A percentile compares a stretch with the other conserved stretches of the same genome.
phyloP scores from a whole-genome alignment of 2,113 vertebrate genomes.

The Ptyas mucosa region DNA sequence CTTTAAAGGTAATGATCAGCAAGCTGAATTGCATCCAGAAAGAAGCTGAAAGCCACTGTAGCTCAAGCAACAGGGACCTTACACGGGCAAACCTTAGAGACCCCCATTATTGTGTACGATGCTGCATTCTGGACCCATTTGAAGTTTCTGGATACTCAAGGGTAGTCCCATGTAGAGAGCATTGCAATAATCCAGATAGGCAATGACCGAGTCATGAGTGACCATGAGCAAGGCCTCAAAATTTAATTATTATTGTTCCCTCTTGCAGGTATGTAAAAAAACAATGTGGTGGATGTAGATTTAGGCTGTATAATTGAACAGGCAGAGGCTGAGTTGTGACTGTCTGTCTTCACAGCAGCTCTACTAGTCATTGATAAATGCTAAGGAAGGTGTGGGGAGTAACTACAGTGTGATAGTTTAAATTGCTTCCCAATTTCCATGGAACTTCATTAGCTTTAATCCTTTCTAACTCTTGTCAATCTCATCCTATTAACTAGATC shows the following conservation, averaged over 20 bases:
- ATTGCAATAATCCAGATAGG: background rate
- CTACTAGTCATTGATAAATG: background rate
- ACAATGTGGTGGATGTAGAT: background rate
- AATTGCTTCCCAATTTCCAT: background rate
- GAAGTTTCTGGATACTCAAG: background rate
- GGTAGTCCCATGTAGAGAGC: background rate
- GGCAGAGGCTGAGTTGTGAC: background rate
- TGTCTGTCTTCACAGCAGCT: background rate
- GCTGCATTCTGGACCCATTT: background rate
- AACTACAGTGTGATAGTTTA: background rate
- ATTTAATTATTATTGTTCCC: background rate
- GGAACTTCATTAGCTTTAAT: background rate
- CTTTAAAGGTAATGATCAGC: background rate
- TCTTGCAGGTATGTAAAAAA: background rate
- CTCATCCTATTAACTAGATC: background rate
- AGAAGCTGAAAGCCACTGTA: background rate
- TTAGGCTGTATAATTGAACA: background rate
- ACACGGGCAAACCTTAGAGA: background rate
- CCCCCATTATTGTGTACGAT: background rate
- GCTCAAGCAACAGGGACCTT: background rate
- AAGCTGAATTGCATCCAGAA: background rate
- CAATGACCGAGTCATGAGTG: background rate
- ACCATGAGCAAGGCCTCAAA: background rate
- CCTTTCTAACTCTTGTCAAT: background rate
- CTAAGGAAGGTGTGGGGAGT: background rate